phyloP scores from a whole-genome alignment of 2,797 vertebrate genomes.

The Neosilurus mollespiculum region DNA sequence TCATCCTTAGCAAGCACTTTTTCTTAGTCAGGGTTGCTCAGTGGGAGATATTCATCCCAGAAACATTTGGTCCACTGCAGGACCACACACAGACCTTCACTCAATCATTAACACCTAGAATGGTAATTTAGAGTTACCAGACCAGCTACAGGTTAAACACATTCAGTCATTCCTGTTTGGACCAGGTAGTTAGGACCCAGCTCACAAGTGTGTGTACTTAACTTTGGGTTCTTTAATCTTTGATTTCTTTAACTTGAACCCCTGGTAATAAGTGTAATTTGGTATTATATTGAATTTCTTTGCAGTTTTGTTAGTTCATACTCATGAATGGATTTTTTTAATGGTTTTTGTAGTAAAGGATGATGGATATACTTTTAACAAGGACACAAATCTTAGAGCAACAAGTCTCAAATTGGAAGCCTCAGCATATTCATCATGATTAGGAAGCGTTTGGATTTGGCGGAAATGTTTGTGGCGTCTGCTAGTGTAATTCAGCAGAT shows the following conservation, averaged over 20 bases:
- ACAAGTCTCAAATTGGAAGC: constrained; percentile 24
- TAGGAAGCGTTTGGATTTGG: constrained; percentile 41
- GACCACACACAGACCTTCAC: too few species aligned
- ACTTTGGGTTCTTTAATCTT: not conserved
- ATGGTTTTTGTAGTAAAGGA: not conserved
- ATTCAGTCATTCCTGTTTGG: not conserved
- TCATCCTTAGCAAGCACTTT: not conserved
- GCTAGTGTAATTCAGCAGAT: constrained; percentile 55
- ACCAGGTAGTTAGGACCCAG: not conserved
- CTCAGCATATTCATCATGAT: constrained; percentile 45
- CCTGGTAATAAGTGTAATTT: not conserved
- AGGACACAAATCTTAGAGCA: constrained; percentile 19
- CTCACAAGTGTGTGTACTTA: not conserved
- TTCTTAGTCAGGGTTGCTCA: too few species aligned
- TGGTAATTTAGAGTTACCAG: too few species aligned
- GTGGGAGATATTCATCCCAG: too few species aligned
- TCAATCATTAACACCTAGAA: too few species aligned
- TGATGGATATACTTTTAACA: not conserved
- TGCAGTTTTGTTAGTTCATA: not conserved
- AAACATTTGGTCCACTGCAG: too few species aligned
- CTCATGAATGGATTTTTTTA: not conserved
- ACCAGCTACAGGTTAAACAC: too few species aligned
- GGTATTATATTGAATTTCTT: not conserved
- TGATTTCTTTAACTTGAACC: constrained; percentile 3
- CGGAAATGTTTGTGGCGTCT: constrained; percentile 50